Conservation (phyloP, 1,140 invertebrate species). For the Meteorus sp. region DNA sequence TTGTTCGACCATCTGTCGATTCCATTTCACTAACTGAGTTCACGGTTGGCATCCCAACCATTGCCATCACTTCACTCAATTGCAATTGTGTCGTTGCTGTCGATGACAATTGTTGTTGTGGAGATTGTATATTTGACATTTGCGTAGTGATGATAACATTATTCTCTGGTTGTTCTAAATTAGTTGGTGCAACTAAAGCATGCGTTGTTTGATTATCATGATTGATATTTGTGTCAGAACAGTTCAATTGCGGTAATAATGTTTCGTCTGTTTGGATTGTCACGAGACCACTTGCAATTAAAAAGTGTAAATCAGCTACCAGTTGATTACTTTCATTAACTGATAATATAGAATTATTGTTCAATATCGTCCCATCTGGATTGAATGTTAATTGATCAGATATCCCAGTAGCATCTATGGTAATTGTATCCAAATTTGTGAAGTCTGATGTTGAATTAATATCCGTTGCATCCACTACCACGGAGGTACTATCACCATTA, state of each 20-base stretch:
- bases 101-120: too few species aligned
- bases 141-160: slow-evolving; percentile 13
- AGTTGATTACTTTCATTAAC: slow-evolving; percentile 45
- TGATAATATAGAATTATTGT: slow-evolving; percentile 37
- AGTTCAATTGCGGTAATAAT: slow-evolving; percentile 27
- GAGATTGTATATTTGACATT: too few species aligned
- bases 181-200: neutral
- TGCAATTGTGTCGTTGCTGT: slow-evolving; percentile 19
- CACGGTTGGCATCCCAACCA: slow-evolving; percentile 21
- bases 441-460: slow-evolving; percentile 21
- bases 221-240: slow-evolving; percentile 17
- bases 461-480: neutral
- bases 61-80: slow-evolving; percentile 29
- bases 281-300: slow-evolving; percentile 44
- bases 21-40: slow-evolving; percentile 2
- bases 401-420: slow-evolving; percentile 32
- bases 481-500: too few species aligned
- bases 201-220: slow-evolving; percentile 7
- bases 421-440: slow-evolving; percentile 33
- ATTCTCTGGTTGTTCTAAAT: neutral
- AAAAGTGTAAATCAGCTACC: slow-evolving; percentile 46
- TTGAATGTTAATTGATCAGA: slow-evolving; percentile 44
- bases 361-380: slow-evolving; percentile 35
- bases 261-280: slow-evolving; percentile 46
- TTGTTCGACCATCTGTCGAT: too few species aligned